Evolutionary conservation across 2,113 vertebrate species (phyloP).

Genomic region (Psilopsiagon aymara): DNA sequence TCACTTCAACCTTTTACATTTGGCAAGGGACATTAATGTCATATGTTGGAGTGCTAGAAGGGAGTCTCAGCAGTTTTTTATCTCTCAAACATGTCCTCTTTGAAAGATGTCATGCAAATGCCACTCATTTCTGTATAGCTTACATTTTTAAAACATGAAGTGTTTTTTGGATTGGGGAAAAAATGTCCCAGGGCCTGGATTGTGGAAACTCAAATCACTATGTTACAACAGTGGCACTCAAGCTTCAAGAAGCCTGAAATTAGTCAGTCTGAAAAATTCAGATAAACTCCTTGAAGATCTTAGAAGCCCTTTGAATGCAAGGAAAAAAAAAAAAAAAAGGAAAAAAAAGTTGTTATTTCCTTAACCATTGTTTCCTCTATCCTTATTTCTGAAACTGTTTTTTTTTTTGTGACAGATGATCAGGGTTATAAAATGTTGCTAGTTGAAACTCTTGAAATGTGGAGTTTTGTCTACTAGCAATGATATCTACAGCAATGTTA

Average conservation of each 20-base stretch:
- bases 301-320: neutral
- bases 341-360: neutral
- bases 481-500: neutral
- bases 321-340: neutral
- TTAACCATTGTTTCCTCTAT: neutral
- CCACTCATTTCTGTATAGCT: neutral
- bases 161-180: neutral
- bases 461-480: neutral
- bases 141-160: neutral
- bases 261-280: neutral
- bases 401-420: rapidly evolving
- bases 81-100: neutral
- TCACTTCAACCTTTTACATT: neutral
- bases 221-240: neutral
- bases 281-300: neutral
- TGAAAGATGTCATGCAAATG: neutral
- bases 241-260: neutral
- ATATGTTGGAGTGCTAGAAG: neutral
- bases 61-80: neutral
- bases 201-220: neutral
- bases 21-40: neutral
- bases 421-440: neutral
- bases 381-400: neutral
- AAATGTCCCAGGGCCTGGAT: neutral
- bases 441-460: neutral